Evolutionary conservation across 2,113 vertebrate species (phyloP).

Genomic region (Malurus alboscapulatus): DNA sequence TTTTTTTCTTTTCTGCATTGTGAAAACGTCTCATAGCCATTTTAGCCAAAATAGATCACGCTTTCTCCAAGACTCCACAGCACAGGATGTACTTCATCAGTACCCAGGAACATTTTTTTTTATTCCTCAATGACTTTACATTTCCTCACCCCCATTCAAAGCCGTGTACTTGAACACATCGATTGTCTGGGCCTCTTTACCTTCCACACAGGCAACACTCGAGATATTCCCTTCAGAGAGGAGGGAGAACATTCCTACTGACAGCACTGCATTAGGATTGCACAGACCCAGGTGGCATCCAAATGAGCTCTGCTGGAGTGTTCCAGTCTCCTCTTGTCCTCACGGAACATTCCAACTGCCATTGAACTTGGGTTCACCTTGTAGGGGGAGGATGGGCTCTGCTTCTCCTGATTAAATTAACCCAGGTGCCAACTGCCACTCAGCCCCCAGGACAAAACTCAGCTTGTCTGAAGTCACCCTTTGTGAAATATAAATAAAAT

Average conservation of each 20-base stretch:
- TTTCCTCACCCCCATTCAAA: background rate
- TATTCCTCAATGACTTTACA: background rate
- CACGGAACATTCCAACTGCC: rapidly evolving
- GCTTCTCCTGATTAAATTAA: background rate
- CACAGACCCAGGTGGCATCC: background rate
- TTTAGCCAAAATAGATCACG: background rate
- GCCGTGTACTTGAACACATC: background rate
- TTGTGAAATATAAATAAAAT: background rate
- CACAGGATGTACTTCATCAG: background rate
- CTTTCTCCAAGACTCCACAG: background rate
- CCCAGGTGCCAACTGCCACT: background rate
- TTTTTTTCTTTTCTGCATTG: background rate
- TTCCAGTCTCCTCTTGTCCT: background rate
- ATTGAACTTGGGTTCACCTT: background rate
- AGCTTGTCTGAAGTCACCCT: background rate
- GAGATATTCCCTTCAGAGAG: background rate
- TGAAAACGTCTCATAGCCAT: background rate
- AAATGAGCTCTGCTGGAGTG: background rate
- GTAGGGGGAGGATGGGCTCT: background rate
- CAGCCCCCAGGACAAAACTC: background rate
- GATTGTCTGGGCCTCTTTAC: background rate
- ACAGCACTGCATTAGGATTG: background rate
- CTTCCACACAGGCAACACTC: background rate
- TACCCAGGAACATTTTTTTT: background rate
- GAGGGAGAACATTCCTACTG: background rate